Evolutionary conservation across 1,140 invertebrate genomes (phyloP).

Genomic region (Cotesia glomerata): DNA sequence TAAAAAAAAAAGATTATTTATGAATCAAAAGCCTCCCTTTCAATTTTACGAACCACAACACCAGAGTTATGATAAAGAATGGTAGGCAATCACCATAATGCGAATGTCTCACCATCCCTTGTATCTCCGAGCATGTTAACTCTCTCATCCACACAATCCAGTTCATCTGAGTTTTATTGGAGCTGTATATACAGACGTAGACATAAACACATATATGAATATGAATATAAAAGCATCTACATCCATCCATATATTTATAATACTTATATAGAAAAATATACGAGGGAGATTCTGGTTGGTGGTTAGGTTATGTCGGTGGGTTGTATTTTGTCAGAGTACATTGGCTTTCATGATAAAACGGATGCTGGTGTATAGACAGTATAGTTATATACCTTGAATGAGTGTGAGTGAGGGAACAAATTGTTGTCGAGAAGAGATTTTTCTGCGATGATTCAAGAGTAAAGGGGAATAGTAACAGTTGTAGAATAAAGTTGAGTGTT

Average conservation of each 20-base stretch:
- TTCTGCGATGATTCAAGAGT: slow-evolving; percentile 12
- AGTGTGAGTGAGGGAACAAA: slow-evolving; percentile 13
- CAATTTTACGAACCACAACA: not conserved
- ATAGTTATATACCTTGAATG: too few relatives aligned
- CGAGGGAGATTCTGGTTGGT: not conserved
- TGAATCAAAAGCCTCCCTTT: not conserved
- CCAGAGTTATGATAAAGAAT: slow-evolving; percentile 16
- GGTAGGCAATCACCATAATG: slow-evolving; percentile 23
- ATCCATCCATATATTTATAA: not conserved
- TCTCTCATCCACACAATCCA: not conserved
- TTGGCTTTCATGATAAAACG: slow-evolving; percentile 27
- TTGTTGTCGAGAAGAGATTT: slow-evolving; percentile 21
- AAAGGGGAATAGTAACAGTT: not conserved
- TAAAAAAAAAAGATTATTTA: not conserved
- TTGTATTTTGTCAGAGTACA: slow-evolving; percentile 27
- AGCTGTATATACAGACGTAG: slow-evolving; percentile 6
- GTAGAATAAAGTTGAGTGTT: not conserved
- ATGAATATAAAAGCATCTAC: too few relatives aligned
- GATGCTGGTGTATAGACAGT: not conserved
- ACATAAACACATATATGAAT: not conserved
- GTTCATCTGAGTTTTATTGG: slow-evolving; percentile 13
- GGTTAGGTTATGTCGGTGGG: not conserved
- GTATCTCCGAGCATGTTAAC: slow-evolving; percentile 12
- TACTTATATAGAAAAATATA: too few relatives aligned
- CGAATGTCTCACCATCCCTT: slow-evolving; percentile 16